These are phyloP conservation scores for Acleris holmiana DNA, from an alignment of 2,888 invertebrate genomes.

Conservation along the genomic window DNA sequence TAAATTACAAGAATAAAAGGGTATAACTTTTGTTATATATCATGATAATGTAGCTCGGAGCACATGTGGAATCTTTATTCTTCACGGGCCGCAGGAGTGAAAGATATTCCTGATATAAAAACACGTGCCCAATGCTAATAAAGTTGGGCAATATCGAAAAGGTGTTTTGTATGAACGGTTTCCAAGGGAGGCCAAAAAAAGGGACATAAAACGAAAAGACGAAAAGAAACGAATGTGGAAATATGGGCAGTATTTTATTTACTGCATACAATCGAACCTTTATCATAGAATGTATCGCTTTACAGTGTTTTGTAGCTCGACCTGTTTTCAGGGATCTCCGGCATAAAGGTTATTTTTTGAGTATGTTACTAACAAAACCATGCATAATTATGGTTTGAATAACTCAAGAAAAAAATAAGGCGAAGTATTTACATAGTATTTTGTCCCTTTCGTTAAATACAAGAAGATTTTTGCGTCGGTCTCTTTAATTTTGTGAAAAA, in stretches of 20 bases:
- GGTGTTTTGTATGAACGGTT: conserved; percentile 82
- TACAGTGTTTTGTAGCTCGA: conserved; percentile 69
- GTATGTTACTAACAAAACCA: conserved; percentile 5
- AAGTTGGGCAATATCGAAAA: conserved; percentile 80
- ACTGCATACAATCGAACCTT: conserved; percentile 83
- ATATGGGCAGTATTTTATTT: conserved; percentile 84
- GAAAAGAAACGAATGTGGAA: conserved; percentile 80
- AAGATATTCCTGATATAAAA: conserved; percentile 79
- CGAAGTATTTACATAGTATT: neutral
- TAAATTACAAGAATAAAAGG: conserved; percentile 63
- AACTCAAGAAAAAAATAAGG: neutral
- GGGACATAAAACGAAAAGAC: conserved; percentile 77
- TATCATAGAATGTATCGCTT: conserved; percentile 80
- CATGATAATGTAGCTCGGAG: conserved; percentile 62
- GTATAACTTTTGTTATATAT: conserved; percentile 65
- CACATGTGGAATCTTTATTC: conserved; percentile 74
- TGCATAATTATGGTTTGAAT: neutral
- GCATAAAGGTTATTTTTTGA: conserved; percentile 31
- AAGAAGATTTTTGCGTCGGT: no score
- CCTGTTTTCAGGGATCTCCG: conserved; percentile 54
- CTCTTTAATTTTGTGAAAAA: no score
- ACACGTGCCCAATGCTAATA: conserved; percentile 81
- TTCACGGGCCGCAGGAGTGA: conserved; percentile 69
- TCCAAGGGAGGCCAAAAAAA: conserved; percentile 76
- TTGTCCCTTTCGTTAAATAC: no score